Evolutionary conservation across 2,888 invertebrate genomes (phyloP).

Genomic region (Ethmia dodecea): DNA sequence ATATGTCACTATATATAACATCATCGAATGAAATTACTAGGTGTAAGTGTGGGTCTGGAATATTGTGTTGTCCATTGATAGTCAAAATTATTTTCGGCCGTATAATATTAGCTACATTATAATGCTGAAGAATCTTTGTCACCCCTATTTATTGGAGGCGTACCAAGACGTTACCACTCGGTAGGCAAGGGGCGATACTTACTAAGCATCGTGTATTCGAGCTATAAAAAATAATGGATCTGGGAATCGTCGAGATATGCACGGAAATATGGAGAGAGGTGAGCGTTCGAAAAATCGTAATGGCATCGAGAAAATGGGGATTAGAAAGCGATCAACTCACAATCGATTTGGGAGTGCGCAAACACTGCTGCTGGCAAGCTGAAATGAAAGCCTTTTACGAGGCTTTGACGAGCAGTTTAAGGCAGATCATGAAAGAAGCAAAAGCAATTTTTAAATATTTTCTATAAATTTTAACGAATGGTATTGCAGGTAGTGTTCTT

Average conservation of each 20-base stretch:
- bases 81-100: too few species aligned
- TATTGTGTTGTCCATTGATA: too few species aligned
- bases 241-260: slow-evolving; percentile 75
- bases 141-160: slow-evolving; percentile 36
- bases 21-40: too few species aligned
- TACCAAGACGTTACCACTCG: slow-evolving; percentile 46
- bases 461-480: too few species aligned
- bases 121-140: slow-evolving; percentile 34
- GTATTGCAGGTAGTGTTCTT: too few species aligned
- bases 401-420: too few species aligned
- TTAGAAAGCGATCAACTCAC: slow-evolving; percentile 72
- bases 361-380: slow-evolving; percentile 40
- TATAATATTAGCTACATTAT: too few species aligned
- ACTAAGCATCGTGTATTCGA: slow-evolving; percentile 68
- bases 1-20: too few species aligned
- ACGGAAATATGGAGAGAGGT: slow-evolving; percentile 74
- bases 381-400: too few species aligned
- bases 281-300: slow-evolving; percentile 73
- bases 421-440: too few species aligned
- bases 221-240: slow-evolving; percentile 77
- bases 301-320: slow-evolving; percentile 73
- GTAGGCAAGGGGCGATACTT: slow-evolving; percentile 54
- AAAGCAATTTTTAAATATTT: too few species aligned
- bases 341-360: slow-evolving; percentile 61
- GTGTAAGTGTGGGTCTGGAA: too few species aligned